Percentiles rank a stretch among this genome's conserved stretches.
Conservation (phyloP, 2,113 vertebrate genomes). For the Lynx canadensis region DNA sequence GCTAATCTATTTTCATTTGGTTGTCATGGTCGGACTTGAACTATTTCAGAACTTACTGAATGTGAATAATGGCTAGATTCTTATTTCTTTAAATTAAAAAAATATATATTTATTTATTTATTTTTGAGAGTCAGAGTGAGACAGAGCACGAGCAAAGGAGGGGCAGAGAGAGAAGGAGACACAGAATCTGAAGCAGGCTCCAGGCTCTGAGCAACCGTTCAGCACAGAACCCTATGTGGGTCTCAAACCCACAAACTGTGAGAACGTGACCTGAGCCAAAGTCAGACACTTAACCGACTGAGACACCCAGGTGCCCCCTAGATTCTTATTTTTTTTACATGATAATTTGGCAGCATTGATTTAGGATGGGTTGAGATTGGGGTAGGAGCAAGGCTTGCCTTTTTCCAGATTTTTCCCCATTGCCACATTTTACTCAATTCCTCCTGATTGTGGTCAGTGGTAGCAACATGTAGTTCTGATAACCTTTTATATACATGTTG, state of each 20-base stretch:
- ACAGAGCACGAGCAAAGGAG: too few species aligned
- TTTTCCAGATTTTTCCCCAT: background rate
- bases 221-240: too few species aligned
- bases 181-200: too few species aligned
- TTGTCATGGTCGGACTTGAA: background rate
- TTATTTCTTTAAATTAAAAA: background rate
- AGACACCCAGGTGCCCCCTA: background rate
- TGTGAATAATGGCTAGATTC: conserved; percentile 24
- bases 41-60: background rate
- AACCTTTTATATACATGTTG: conserved; percentile 28
- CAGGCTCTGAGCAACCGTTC: too few species aligned
- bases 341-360: background rate
- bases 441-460: background rate
- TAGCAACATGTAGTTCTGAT: background rate
- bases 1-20: conserved; percentile 38
- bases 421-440: conserved; percentile 37
- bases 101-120: too few species aligned
- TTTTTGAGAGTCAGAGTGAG: too few species aligned
- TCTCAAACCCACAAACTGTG: too few species aligned
- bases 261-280: too few species aligned
- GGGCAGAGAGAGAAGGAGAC: too few species aligned
- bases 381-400: background rate
- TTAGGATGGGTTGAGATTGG: background rate
- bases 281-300: too few species aligned
- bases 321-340: conserved; percentile 7